Evolutionary conservation across 2,113 vertebrate species (phyloP).

Genomic region (Solea solea): DNA sequence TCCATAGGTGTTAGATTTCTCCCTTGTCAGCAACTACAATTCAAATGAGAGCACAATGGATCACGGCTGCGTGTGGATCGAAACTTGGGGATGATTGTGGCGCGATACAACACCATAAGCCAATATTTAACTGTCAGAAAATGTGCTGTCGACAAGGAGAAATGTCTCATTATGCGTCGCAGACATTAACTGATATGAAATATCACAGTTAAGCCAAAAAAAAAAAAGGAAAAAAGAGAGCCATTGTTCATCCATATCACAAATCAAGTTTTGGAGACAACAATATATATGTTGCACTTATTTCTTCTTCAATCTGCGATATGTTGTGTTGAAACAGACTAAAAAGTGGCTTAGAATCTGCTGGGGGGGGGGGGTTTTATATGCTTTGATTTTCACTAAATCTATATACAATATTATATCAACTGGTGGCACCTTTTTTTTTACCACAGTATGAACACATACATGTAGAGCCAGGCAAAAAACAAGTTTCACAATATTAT

Average conservation of each 20-base stretch:
- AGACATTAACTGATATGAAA: constrained; percentile 19
- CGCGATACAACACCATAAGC: constrained; percentile 6
- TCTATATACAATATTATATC: neutral
- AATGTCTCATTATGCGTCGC: constrained; percentile 11
- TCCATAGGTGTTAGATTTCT: constrained; percentile 59
- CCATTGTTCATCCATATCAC: neutral
- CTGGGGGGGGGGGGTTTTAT: neutral
- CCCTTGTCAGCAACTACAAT: constrained; percentile 52
- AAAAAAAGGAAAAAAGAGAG: neutral
- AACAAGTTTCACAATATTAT: too few relatives aligned
- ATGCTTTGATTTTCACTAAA: neutral
- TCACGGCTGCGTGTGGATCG: constrained; percentile 35
- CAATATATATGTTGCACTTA: constrained; percentile 2
- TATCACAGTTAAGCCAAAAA: neutral
- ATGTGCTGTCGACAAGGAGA: constrained; percentile 19
- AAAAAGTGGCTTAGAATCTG: neutral
- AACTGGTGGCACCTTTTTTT: too few relatives aligned
- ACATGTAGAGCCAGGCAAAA: too few relatives aligned
- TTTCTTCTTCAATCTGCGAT: neutral
- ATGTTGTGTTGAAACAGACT: neutral
- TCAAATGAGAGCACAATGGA: constrained; percentile 50
- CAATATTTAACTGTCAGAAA: constrained; percentile 32
- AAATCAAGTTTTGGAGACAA: constrained; percentile 14
- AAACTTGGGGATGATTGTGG: constrained; percentile 33
- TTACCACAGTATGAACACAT: too few relatives aligned